Percentiles rank a stretch among this genome's conserved stretches.
Evolutionary conservation across 2,888 invertebrate species (phyloP).

Genomic region (Loripinus fragilis): DNA sequence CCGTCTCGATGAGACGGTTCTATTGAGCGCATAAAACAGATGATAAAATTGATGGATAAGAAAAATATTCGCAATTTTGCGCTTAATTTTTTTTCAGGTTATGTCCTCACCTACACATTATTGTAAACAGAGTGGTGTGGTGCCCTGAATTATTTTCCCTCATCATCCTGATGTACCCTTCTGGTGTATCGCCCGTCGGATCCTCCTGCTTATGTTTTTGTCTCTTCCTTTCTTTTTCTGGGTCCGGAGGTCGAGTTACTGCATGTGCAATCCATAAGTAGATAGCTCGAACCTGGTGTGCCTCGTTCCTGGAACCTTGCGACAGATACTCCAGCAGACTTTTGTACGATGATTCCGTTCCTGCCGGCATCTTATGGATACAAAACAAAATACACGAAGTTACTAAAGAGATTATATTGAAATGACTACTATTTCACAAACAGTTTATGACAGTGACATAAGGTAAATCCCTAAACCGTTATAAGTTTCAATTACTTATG

Average conservation of each 20-base stretch:
- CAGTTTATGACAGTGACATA: too few relatives aligned
- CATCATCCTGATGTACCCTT: conserved; percentile 59
- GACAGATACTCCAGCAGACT: conserved; percentile 45
- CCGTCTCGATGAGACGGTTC: too few relatives aligned
- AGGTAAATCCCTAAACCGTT: too few relatives aligned
- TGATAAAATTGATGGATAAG: too few relatives aligned
- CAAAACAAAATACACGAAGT: too few relatives aligned
- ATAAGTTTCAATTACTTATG: too few relatives aligned
- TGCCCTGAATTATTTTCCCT: conserved; percentile 44
- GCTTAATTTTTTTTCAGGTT: too few relatives aligned
- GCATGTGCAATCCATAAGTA: conserved; percentile 52
- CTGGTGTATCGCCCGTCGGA: conserved; percentile 45
- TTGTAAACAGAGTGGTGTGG: conserved; percentile 53
- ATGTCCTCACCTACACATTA: conserved; percentile 54
- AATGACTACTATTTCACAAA: too few relatives aligned
- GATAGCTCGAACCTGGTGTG: conserved; percentile 48
- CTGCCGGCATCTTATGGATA: conserved; percentile 46
- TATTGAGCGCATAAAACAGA: too few relatives aligned
- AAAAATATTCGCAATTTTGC: too few relatives aligned
- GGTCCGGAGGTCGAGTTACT: conserved; percentile 29
- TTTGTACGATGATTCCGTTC: conserved; percentile 29
- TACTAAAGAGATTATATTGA: too few relatives aligned
- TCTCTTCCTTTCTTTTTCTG: conserved; percentile 13
- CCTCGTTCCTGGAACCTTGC: conserved; percentile 35
- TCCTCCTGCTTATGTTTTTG: neutral